These are phyloP conservation scores for Simalia tracyae DNA, from an alignment of 2,797 vertebrate genomes.

Conservation along the genomic window DNA sequence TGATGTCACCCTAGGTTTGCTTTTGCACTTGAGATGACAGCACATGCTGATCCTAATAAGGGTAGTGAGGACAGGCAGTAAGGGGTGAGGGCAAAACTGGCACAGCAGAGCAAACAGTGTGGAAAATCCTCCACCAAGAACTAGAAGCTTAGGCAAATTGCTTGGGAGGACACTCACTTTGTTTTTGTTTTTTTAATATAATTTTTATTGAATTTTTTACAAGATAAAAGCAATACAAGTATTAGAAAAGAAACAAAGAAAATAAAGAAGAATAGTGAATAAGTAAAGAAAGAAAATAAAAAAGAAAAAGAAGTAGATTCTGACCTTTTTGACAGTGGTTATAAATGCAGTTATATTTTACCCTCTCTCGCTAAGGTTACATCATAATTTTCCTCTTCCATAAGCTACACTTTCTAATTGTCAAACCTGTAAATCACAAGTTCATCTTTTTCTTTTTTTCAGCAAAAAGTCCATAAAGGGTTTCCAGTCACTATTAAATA, in stretches of 20 bases:
- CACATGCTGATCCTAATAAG: neutral
- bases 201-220: neutral
- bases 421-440: neutral
- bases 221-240: neutral
- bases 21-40: neutral
- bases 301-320: neutral
- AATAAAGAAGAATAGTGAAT: neutral
- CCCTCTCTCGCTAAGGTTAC: neutral
- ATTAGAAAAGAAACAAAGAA: neutral
- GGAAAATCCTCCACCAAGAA: neutral
- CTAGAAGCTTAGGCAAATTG: neutral
- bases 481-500: neutral
- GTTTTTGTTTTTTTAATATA: neutral
- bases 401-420: neutral
- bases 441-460: neutral
- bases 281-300: too few species aligned
- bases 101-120: neutral
- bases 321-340: neutral
- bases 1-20: neutral
- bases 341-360: neutral
- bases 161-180: neutral
- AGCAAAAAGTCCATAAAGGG: neutral
- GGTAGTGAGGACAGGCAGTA: neutral
- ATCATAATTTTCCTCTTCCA: neutral
- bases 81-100: neutral